A percentile compares a stretch with the other conserved stretches of the same genome.
phyloP scores from a whole-genome alignment of 2,888 invertebrate species.

The Herminia tarsipennalis region DNA sequence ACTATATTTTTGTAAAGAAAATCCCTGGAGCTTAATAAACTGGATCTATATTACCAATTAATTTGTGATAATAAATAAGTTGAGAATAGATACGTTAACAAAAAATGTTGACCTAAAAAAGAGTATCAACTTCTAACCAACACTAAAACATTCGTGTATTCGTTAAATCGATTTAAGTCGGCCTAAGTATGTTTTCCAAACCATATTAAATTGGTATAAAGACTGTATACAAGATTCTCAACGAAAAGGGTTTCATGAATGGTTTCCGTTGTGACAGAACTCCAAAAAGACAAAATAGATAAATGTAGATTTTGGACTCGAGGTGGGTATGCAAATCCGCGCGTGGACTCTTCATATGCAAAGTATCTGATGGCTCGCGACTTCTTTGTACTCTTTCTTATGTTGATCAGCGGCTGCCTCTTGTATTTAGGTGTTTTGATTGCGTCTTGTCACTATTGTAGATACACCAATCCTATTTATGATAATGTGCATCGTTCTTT shows the following conservation, averaged over 20 bases:
- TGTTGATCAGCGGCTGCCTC: constrained; percentile 57
- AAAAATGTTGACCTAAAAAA: too few relatives aligned
- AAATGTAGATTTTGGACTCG: constrained; percentile 68
- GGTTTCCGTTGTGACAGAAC: constrained; percentile 34
- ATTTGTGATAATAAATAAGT: too few relatives aligned
- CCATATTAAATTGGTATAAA: not conserved
- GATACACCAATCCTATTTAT: constrained; percentile 11
- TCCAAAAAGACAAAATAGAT: constrained; percentile 59
- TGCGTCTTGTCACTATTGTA: constrained; percentile 41
- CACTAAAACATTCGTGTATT: too few relatives aligned
- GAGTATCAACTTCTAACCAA: too few relatives aligned
- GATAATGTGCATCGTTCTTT: not conserved
- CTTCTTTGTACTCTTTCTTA: constrained; percentile 67
- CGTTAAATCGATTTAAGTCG: too few relatives aligned
- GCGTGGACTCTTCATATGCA: constrained; percentile 83
- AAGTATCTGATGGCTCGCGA: constrained; percentile 69
- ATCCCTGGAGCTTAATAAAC: too few relatives aligned
- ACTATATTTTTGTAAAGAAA: too few relatives aligned
- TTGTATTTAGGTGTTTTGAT: constrained; percentile 51
- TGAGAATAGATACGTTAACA: too few relatives aligned
- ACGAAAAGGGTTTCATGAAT: constrained; percentile 22
- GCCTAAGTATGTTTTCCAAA: too few relatives aligned
- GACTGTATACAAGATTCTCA: constrained; percentile 1
- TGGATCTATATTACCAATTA: too few relatives aligned
- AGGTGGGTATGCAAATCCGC: constrained; percentile 77